A percentile compares a stretch with the other conserved stretches of the same genome.
Evolutionary conservation across 2,113 vertebrate species (phyloP).

Genomic region (Psettodes erumei): DNA sequence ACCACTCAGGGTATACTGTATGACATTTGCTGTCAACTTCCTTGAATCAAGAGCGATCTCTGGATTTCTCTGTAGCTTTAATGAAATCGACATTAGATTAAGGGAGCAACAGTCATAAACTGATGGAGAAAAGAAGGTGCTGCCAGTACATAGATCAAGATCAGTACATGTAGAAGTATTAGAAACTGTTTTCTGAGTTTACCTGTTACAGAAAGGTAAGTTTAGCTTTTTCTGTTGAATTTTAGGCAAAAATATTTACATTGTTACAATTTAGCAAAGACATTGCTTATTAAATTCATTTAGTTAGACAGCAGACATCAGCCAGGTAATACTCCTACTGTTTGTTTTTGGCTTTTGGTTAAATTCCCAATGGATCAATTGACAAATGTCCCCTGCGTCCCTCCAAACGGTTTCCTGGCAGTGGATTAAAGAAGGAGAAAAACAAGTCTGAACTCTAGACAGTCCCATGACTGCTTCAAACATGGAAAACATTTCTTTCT

Average conservation of each 20-base stretch:
- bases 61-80: neutral
- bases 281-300: constrained; percentile 38
- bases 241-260: neutral
- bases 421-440: constrained; percentile 63
- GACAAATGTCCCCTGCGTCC: constrained; percentile 30
- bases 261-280: constrained; percentile 24
- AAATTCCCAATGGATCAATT: constrained; percentile 52
- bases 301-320: constrained; percentile 22
- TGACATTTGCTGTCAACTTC: too few species aligned
- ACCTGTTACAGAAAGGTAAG: constrained; percentile 19
- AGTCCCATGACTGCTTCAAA: constrained; percentile 55
- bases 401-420: constrained; percentile 38
- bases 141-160: neutral
- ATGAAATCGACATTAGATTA: constrained; percentile 1
- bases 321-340: constrained; percentile 25
- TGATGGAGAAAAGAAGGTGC: neutral
- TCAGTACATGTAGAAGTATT: neutral
- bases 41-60: neutral
- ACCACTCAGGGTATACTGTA: too few species aligned
- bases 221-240: neutral
- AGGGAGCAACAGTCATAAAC: neutral
- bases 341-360: constrained; percentile 47
- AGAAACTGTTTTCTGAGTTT: neutral
- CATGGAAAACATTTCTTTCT: constrained; percentile 15
- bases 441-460: constrained; percentile 64